phyloP scores from a whole-genome alignment of 2,797 vertebrate genomes.

The Bradypus variegatus region DNA sequence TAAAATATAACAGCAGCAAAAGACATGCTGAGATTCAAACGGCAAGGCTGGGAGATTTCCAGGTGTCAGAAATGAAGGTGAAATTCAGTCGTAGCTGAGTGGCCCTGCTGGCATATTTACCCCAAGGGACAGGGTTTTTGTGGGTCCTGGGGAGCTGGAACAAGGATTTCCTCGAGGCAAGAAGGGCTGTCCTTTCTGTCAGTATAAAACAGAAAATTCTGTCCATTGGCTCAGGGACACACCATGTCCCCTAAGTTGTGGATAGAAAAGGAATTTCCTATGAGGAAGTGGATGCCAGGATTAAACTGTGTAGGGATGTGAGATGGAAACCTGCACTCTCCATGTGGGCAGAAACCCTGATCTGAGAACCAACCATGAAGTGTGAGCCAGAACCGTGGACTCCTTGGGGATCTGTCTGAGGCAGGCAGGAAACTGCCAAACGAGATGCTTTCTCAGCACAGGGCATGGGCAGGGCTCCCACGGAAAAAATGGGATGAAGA shows the following conservation, averaged over 20 bases:
- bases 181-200: not conserved
- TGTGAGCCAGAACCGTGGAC: not conserved
- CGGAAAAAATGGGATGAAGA: not conserved
- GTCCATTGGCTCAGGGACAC: not conserved
- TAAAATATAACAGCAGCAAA: not conserved
- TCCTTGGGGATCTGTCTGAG: not conserved
- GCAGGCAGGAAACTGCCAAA: rapidly evolving
- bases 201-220: not conserved
- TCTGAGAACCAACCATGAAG: not conserved
- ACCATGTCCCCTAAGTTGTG: not conserved
- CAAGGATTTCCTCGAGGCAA: not conserved
- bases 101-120: not conserved
- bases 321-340: not conserved
- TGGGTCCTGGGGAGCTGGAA: not conserved
- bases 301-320: rapidly evolving
- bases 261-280: not conserved
- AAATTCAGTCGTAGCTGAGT: not conserved
- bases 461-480: rapidly evolving
- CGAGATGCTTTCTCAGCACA: not conserved
- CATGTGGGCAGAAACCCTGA: not conserved
- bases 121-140: not conserved
- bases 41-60: not conserved
- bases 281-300: not conserved
- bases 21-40: not conserved
- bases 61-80: not conserved